Evolutionary conservation across 1,140 invertebrate genomes (phyloP).

Genomic region (Scaptomyza graminum): DNA sequence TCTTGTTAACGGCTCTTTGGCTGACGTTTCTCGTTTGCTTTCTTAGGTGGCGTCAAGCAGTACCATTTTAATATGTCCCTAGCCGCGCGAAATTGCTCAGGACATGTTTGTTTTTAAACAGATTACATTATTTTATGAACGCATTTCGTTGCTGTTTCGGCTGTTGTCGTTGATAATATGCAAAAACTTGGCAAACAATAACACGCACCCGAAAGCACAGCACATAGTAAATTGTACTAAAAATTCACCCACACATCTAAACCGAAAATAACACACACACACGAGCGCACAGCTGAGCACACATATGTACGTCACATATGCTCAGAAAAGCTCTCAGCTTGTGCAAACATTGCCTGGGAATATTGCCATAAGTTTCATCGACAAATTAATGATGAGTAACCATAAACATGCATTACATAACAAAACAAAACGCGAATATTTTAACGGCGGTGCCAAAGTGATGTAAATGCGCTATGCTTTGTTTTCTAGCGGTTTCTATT

Average conservation of each 20-base stretch:
- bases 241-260: constrained; percentile 55
- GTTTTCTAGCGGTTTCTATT: constrained; percentile 39
- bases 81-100: constrained; percentile 78
- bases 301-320: constrained; percentile 22
- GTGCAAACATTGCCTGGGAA: constrained; percentile 75
- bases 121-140: constrained; percentile 82
- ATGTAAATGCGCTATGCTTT: constrained; percentile 14
- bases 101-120: constrained; percentile 82
- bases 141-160: constrained; percentile 54
- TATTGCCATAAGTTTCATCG: constrained; percentile 81
- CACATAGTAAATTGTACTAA: constrained; percentile 67
- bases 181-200: constrained; percentile 82
- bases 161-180: constrained; percentile 72
- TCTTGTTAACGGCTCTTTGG: constrained; percentile 74
- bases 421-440: constrained; percentile 65
- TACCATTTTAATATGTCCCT: constrained; percentile 78
- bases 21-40: constrained; percentile 59
- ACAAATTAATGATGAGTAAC: constrained; percentile 79
- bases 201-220: constrained; percentile 70
- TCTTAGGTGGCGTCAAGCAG: constrained; percentile 59
- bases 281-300: background rate
- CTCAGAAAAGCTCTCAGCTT: constrained; percentile 49
- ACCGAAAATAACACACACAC: background rate
- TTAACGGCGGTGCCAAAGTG: constrained; percentile 19
- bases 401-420: constrained; percentile 80